phyloP scores from a whole-genome alignment of 1,140 invertebrate genomes.

The Pogonomyrmex barbatus region DNA sequence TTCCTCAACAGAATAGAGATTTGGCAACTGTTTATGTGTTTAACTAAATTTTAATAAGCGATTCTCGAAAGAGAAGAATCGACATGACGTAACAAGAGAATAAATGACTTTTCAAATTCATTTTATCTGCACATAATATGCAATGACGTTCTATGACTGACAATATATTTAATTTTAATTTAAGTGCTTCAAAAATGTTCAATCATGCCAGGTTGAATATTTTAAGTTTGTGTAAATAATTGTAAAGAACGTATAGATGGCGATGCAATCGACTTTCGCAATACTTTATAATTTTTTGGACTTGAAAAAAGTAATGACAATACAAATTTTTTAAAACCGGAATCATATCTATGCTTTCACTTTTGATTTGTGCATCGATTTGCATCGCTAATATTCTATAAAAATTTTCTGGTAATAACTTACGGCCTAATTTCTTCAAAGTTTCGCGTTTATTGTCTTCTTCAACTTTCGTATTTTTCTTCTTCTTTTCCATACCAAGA shows the following conservation, averaged over 20 bases:
- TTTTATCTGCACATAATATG: slow-evolving; percentile 14
- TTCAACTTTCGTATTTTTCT: background rate
- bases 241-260: background rate
- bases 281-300: background rate
- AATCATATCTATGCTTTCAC: background rate
- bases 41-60: too few species aligned
- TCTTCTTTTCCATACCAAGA: background rate
- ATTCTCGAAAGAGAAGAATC: too few species aligned
- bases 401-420: background rate
- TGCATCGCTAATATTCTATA: background rate
- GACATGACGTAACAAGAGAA: background rate
- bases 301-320: background rate
- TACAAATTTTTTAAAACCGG: background rate
- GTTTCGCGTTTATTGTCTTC: background rate
- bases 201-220: background rate
- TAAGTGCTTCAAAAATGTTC: background rate
- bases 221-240: background rate
- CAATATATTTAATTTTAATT: slow-evolving; percentile 7
- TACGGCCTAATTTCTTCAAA: background rate
- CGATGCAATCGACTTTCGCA: background rate
- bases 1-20: too few species aligned
- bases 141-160: background rate
- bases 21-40: too few species aligned
- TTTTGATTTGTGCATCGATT: background rate
- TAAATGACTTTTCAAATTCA: slow-evolving; percentile 3